phyloP scores from a whole-genome alignment of 1,140 invertebrate species.

The Rhagoletis pomonella region DNA sequence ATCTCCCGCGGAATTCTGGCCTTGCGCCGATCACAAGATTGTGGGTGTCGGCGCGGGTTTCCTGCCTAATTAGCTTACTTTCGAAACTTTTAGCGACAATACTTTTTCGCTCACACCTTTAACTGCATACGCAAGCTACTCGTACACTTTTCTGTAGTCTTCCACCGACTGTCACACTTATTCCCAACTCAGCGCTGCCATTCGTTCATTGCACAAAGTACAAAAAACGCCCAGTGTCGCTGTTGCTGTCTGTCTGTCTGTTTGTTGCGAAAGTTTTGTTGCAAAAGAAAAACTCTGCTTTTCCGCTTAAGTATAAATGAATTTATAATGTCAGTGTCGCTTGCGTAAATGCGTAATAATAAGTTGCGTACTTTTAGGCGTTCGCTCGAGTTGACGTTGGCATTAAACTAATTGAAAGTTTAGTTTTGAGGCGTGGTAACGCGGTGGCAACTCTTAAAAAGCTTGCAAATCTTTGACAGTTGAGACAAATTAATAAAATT shows the following conservation, averaged over 20 bases:
- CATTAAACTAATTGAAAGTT: slow-evolving; percentile 50
- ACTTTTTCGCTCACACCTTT: background rate
- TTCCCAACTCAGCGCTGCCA: background rate
- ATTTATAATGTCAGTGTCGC: slow-evolving; percentile 33
- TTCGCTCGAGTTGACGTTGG: slow-evolving; percentile 14
- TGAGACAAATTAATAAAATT: slow-evolving; percentile 47
- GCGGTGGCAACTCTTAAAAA: slow-evolving; percentile 26
- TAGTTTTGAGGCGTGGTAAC: slow-evolving; percentile 21
- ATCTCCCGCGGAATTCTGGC: background rate
- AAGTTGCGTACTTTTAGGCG: slow-evolving; percentile 38
- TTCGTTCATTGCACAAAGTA: slow-evolving; percentile 10
- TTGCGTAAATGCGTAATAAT: slow-evolving; percentile 29
- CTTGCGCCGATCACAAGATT: background rate
- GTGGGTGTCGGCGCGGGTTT: background rate
- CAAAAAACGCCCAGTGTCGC: background rate
- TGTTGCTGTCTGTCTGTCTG: background rate
- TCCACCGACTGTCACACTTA: background rate
- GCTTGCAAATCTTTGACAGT: slow-evolving; percentile 39
- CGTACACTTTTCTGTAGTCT: background rate
- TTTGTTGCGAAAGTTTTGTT: background rate
- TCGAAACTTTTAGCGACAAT: slow-evolving; percentile 17
- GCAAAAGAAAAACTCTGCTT: background rate
- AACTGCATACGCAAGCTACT: background rate
- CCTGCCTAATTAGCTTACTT: slow-evolving; percentile 27
- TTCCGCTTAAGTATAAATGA: slow-evolving; percentile 43